Evolutionary conservation across 2,113 vertebrate species (phyloP), one percentile per base, ranked within the genome.

Genomic region (Scortum barcoo): DNA sequence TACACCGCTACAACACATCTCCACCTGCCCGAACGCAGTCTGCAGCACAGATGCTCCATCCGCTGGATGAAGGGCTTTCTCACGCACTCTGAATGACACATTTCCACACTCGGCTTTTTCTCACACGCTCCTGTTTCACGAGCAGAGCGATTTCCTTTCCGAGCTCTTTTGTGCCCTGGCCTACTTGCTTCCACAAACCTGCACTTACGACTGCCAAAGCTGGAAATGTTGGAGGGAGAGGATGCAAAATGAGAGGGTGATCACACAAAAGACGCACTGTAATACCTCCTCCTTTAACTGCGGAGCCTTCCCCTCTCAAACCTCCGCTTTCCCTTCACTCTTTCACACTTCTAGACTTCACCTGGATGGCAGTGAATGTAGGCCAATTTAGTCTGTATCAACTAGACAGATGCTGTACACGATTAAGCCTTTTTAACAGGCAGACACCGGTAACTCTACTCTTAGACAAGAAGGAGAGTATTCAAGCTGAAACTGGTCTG

Each of bases 101-200:
- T 82, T 83, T 78, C 70, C 40, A 71, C 73, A 46, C 44, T 30
- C 57, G 42, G 54, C 77, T 58, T 63, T 72, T 73, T 57, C 36
- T 67, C 86, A 53, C 70, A 72, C 16, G 5, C 75, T 84, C 84
- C 24, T 30, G 62, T 88, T 89, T 91, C 85, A 76, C 71, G 28
- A 44, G 72, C 78, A 16, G 74, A 71, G 81, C 16, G n/a, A 82
- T 84, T 75, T 89, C 78, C 82, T 88, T 66, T 76, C 65, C 3
- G 62, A 78, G 60, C 58, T 68, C 85, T 76, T 90, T 79, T 86
- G 85, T 86, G 81, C 70, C 48, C 67, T 83, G 78, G 76, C 88
- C 82, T 83, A 87, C 84, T 89, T 83, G 81, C 76, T 62, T 85
- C n/a, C 69, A 80, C 57, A 81, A 83, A 84, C 78, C 82, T 87